Evolutionary conservation across 1,140 invertebrate genomes (phyloP), one percentile per base, ranked within the genome.

Genomic region (Fopius arisanus): DNA sequence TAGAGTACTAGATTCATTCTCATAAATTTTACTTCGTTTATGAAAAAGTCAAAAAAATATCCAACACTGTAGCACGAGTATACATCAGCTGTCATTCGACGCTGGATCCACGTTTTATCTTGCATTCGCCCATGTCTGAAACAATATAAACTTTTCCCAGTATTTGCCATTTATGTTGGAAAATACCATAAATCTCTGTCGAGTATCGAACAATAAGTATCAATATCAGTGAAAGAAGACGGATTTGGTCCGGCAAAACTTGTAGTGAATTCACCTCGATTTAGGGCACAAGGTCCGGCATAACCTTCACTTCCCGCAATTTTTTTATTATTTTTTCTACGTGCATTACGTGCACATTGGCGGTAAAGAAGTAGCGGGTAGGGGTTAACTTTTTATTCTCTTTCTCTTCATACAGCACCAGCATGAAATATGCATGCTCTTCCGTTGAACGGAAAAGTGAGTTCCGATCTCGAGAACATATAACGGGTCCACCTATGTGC

Each of bases 401-500:
- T 16, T 14, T 67, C 33, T 41, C n/a, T 40, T 40, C 31, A n/a
- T n/a, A n/a, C 29, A 16, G 16, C 40, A 19, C 1, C 26, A 28
- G 28, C 76, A 80, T 83, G 80, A 82, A 83, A 81, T 81, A 83
- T 83, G 82, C 82, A 80, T 81, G 77, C 62, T 75, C 59, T 80
- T 80, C 77, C 73, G 76, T 77, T 79, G 77, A 54, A 67, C 43
- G 41, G 71, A 68, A 73, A 73, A 72, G 71, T 69, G 31, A 75
- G 75, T 75, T 71, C 62, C 68, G 68, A 75, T 75, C 67, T 74
- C 43, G 14, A 23, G 9, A 59, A 71, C 33, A 19, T 71, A 40
- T 63, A 71, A 40, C 54, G 65, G 19, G 26, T 59, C 26, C 31
- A 67, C 41, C n/a, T 54, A 67, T 37, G 37, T 21, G 28, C 23